Conservation (phyloP, 2,113 vertebrate species). For the Thermophis baileyi region DNA sequence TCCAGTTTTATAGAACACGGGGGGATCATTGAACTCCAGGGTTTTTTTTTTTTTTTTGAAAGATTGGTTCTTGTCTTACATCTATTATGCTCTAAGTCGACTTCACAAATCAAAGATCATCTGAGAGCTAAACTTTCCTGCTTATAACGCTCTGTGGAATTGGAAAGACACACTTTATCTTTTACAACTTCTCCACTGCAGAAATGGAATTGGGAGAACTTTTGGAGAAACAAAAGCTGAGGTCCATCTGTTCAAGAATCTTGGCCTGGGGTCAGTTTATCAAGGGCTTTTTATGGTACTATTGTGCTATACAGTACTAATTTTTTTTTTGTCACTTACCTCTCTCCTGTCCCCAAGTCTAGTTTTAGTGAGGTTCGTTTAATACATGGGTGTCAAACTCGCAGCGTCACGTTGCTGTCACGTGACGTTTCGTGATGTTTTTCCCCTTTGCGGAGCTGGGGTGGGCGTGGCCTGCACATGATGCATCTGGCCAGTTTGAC, state of each 20-base stretch:
- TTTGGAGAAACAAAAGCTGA: neutral
- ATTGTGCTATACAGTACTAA: neutral
- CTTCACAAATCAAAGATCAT: neutral
- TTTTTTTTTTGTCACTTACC: neutral
- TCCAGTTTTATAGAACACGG: neutral
- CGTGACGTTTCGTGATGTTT: no score
- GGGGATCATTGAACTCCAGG: neutral
- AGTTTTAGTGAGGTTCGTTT: neutral
- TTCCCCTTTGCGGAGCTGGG: no score
- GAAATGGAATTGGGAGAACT: neutral
- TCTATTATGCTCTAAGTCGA: neutral
- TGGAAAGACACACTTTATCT: neutral
- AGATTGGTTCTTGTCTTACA: neutral
- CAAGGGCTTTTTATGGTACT: neutral
- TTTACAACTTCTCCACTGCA: neutral
- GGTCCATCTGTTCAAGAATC: neutral
- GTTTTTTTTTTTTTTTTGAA: neutral
- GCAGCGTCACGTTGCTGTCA: no score
- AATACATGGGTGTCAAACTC: no score
- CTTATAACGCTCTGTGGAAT: neutral
- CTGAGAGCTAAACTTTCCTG: neutral
- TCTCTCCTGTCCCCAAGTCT: neutral
- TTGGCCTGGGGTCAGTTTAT: neutral
- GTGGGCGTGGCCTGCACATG: no score
- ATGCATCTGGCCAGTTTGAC: no score